A percentile compares a stretch with the other conserved stretches of the same genome.
Conservation (phyloP, 2,888 invertebrate genomes). For the Agrotis puta region DNA sequence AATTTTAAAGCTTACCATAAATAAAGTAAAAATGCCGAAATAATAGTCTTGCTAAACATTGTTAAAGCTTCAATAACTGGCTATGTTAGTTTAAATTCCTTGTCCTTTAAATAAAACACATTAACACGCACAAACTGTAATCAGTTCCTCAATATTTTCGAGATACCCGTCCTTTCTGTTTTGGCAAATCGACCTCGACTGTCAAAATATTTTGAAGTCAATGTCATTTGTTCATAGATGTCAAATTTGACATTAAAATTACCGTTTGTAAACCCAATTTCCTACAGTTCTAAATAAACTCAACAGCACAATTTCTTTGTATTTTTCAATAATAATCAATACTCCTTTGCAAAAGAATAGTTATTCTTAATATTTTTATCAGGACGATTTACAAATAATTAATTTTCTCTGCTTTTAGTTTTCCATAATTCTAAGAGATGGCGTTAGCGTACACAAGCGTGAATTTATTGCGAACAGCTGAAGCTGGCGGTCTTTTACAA, state of each 20-base stretch:
- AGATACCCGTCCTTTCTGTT: background rate
- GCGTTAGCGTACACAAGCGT: slow-evolving; percentile 9
- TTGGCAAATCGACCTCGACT: background rate
- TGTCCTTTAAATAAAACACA: background rate
- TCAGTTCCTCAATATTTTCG: slow-evolving; percentile 5
- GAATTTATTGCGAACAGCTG: slow-evolving; percentile 29
- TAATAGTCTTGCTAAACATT: slow-evolving; percentile 46
- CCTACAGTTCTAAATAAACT: too few species aligned
- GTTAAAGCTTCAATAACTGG: background rate
- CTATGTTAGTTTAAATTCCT: background rate
- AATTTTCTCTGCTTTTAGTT: background rate
- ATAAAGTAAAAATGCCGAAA: slow-evolving; percentile 53
- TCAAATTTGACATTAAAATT: slow-evolving; percentile 12
- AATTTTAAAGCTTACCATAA: slow-evolving; percentile 48
- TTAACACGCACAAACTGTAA: background rate
- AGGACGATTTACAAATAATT: too few species aligned
- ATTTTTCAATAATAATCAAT: background rate
- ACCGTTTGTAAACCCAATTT: slow-evolving; percentile 18
- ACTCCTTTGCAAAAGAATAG: background rate
- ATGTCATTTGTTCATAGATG: background rate
- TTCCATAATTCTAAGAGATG: slow-evolving; percentile 35
- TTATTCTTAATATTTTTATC: background rate
- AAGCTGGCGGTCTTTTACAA: background rate
- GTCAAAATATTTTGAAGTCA: slow-evolving; percentile 29
- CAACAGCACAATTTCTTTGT: background rate